These are phyloP conservation scores for Archocentrus centrarchus DNA, from an alignment of 2,113 vertebrate species.

Conservation along the genomic window DNA sequence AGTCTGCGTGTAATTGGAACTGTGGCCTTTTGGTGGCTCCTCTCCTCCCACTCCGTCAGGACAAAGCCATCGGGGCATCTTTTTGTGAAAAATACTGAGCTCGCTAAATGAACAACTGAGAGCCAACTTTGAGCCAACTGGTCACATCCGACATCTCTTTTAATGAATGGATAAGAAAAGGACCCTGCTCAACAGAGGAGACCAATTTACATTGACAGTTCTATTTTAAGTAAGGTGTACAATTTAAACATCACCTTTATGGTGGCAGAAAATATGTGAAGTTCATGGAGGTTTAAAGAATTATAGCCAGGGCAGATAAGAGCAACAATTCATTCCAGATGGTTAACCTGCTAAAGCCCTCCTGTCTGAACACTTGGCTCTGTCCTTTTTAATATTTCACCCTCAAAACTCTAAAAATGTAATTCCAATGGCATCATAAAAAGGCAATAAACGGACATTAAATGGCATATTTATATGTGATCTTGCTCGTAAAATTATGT, in stretches of 20 bases:
- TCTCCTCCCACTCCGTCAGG: slow-evolving; percentile 61
- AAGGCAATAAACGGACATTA: slow-evolving; percentile 47
- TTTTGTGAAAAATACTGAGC: slow-evolving; percentile 47
- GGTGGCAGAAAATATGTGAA: background rate
- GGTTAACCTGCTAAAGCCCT: slow-evolving; percentile 30
- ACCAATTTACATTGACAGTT: slow-evolving; percentile 23
- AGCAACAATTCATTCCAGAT: slow-evolving; percentile 19
- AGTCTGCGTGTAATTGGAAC: slow-evolving; percentile 75
- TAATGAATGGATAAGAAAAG: slow-evolving; percentile 30
- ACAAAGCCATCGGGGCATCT: slow-evolving; percentile 58
- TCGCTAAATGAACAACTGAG: slow-evolving; percentile 38
- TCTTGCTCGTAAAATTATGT: slow-evolving; percentile 44
- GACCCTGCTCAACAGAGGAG: background rate
- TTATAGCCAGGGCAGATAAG: slow-evolving; percentile 1
- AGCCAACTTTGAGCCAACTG: slow-evolving; percentile 37
- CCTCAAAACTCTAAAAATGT: background rate
- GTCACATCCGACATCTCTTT: slow-evolving; percentile 28
- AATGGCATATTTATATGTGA: slow-evolving; percentile 53
- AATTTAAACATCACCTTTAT: slow-evolving; percentile 17
- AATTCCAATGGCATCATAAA: slow-evolving; percentile 52
- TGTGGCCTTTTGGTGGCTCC: slow-evolving; percentile 73
- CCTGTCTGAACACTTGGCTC: slow-evolving; percentile 3
- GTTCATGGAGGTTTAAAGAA: slow-evolving; percentile 23
- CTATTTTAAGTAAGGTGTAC: slow-evolving; percentile 17
- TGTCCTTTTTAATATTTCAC: slow-evolving; percentile 33